phyloP scores from a whole-genome alignment of 2,888 invertebrate species.

The Acanthosepion lycidas region DNA sequence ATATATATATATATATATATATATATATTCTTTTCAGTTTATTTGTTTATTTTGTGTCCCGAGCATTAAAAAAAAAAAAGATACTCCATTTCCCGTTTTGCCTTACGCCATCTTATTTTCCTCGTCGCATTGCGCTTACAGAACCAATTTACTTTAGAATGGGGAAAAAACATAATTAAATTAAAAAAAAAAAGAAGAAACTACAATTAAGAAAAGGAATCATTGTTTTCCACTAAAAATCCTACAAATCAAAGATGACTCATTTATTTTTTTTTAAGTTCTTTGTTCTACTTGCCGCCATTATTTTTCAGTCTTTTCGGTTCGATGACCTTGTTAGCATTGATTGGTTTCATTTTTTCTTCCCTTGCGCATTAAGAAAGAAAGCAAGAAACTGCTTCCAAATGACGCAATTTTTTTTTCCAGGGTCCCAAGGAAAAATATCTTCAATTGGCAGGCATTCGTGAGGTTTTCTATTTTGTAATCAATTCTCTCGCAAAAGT shows the following conservation, averaged over 20 bases:
- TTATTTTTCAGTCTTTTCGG: background rate
- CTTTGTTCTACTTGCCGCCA: background rate
- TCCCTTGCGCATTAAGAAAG: background rate
- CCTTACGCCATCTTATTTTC: background rate
- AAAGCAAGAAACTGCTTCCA: background rate
- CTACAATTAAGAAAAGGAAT: background rate
- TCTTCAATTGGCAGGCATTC: background rate
- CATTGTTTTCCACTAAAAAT: background rate
- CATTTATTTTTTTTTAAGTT: background rate
- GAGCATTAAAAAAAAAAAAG: background rate
- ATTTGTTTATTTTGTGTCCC: background rate
- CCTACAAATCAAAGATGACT: background rate
- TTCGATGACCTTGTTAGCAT: background rate
- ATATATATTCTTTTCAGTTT: too few relatives aligned
- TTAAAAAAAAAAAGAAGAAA: background rate
- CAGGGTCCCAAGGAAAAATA: background rate
- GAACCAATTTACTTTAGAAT: background rate
- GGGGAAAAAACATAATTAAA: background rate
- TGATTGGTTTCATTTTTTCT: background rate
- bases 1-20: too few relatives aligned
- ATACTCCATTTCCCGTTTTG: background rate
- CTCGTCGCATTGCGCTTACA: background rate
- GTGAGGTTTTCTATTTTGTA: background rate
- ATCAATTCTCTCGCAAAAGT: background rate
- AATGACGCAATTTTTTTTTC: background rate